Percentiles rank a stretch among this genome's conserved stretches.
Evolutionary conservation across 2,888 invertebrate genomes (phyloP).

Genomic region (Epinotia bilunana): DNA sequence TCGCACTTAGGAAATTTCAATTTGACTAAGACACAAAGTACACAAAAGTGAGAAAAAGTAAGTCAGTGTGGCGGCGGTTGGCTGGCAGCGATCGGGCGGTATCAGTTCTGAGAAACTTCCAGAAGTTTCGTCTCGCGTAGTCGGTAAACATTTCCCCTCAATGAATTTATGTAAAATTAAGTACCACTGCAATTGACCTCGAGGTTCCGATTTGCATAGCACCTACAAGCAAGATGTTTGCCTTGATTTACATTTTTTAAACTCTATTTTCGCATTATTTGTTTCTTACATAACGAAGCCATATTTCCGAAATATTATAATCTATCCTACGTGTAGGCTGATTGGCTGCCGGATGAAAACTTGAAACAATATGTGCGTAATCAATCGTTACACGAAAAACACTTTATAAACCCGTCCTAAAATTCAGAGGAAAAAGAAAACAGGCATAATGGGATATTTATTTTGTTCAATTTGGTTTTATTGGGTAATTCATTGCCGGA

Average conservation of each 20-base stretch:
- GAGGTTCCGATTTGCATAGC: slow-evolving; percentile 27
- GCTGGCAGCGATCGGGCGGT: slow-evolving; percentile 50
- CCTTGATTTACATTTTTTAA: slow-evolving; percentile 26
- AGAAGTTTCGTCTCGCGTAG: slow-evolving; percentile 55
- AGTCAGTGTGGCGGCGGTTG: slow-evolving; percentile 43
- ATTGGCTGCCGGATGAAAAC: slow-evolving; percentile 19
- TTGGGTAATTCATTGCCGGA: slow-evolving; percentile 80
- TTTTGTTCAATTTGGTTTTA: slow-evolving; percentile 82
- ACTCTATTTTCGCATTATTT: background rate
- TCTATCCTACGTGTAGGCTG: slow-evolving; percentile 6
- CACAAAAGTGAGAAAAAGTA: slow-evolving; percentile 48
- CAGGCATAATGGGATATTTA: slow-evolving; percentile 76
- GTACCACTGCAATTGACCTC: slow-evolving; percentile 39
- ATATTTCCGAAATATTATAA: slow-evolving; percentile 1
- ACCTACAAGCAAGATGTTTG: slow-evolving; percentile 24
- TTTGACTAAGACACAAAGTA: slow-evolving; percentile 51
- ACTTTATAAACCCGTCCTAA: slow-evolving; percentile 52
- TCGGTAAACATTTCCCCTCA: slow-evolving; percentile 58
- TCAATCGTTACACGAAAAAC: slow-evolving; percentile 49
- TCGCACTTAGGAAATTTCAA: slow-evolving; percentile 46
- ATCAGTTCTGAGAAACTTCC: slow-evolving; percentile 59
- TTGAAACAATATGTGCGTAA: slow-evolving; percentile 44
- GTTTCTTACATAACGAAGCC: background rate
- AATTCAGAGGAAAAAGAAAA: slow-evolving; percentile 68
- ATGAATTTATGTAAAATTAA: slow-evolving; percentile 60